Percentiles rank a stretch among this genome's conserved stretches.
These are phyloP conservation scores for Lepeophtheirus salmonis DNA, from an alignment of 1,140 invertebrate species.

Conservation along the genomic window DNA sequence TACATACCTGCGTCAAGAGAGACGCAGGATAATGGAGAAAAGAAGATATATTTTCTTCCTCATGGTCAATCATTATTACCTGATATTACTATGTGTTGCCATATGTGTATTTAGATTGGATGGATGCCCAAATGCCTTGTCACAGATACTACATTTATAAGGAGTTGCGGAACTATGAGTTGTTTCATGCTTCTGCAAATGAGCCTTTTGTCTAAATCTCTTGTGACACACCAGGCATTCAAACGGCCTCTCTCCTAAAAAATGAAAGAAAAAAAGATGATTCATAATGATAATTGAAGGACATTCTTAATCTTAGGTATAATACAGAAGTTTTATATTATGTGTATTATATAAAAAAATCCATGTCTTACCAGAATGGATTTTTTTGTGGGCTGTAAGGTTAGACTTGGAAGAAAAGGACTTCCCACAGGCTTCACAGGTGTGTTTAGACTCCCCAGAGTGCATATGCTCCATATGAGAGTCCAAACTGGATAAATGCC, in stretches of 20 bases:
- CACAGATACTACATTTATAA: constrained; percentile 14
- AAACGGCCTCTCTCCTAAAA: constrained; percentile 16
- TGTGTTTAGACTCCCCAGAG: constrained; percentile 14
- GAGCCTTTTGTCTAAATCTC: constrained; percentile 16
- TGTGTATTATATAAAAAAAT: background rate
- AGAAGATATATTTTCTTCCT: too few relatives aligned
- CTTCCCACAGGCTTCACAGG: constrained; percentile 14
- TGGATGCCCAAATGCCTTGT: constrained; percentile 17
- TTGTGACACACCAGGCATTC: constrained; percentile 17
- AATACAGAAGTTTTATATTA: background rate
- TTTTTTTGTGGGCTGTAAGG: constrained; percentile 19
- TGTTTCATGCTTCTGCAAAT: constrained; percentile 18
- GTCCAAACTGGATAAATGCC: constrained; percentile 15
- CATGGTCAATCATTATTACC: constrained; percentile 5
- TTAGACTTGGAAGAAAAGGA: constrained; percentile 18
- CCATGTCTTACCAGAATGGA: constrained; percentile 13
- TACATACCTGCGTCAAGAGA: background rate
- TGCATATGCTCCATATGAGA: constrained; percentile 17
- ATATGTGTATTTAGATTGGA: constrained; percentile 19
- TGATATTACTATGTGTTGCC: constrained; percentile 15
- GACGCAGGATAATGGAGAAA: background rate
- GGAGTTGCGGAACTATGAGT: constrained; percentile 18
- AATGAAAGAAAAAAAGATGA: background rate
- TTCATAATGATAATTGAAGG: background rate
- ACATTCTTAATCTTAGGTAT: background rate